phyloP scores from a whole-genome alignment of 2,888 invertebrate genomes.

The Melanchra persicariae region DNA sequence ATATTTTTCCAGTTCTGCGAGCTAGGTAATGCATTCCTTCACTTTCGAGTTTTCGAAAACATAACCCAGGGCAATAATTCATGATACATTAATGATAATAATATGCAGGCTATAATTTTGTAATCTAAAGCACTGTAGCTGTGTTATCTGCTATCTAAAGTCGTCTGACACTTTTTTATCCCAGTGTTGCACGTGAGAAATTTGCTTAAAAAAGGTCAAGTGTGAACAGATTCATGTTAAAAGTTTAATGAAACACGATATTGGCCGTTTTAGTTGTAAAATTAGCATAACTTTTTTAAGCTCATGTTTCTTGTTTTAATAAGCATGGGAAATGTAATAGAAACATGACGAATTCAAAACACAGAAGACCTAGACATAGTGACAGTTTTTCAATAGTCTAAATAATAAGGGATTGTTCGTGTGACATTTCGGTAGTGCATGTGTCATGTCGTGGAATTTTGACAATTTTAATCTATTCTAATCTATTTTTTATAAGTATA shows the following conservation, averaged over 20 bases:
- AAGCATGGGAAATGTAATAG: background rate
- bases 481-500: no score
- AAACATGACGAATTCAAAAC: background rate
- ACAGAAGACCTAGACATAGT: background rate
- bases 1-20: background rate
- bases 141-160: slow-evolving; percentile 47
- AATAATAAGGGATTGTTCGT: no score
- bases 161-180: slow-evolving; percentile 33
- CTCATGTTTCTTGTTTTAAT: background rate
- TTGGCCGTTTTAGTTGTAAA: background rate
- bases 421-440: background rate
- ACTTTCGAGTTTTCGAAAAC: background rate
- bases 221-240: background rate
- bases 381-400: background rate
- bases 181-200: slow-evolving; percentile 14
- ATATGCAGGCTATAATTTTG: slow-evolving; percentile 10
- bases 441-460: no score
- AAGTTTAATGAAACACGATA: background rate
- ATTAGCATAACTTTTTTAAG: background rate
- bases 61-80: slow-evolving; percentile 3
- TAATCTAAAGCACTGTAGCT: slow-evolving; percentile 29
- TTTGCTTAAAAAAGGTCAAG: background rate
- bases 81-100: slow-evolving; percentile 12
- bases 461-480: no score
- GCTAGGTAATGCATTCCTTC: background rate